Evolutionary conservation across 2,113 vertebrate genomes (phyloP).

Genomic region (Ciconia stormi): DNA sequence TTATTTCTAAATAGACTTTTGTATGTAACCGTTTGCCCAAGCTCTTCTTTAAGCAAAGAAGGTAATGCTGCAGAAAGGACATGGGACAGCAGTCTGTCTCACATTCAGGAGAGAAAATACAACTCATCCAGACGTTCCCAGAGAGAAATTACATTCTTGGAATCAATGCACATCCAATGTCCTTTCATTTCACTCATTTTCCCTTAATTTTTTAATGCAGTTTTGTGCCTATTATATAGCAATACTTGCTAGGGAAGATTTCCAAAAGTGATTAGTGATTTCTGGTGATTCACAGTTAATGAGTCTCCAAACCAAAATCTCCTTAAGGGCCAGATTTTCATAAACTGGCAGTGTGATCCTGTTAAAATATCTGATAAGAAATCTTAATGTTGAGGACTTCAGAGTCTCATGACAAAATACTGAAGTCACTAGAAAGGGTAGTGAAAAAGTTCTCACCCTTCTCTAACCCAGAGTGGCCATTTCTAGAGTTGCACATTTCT

Average conservation of each 20-base stretch:
- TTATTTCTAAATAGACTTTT: neutral
- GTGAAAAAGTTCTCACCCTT: neutral
- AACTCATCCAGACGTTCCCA: neutral
- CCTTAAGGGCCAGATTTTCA: neutral
- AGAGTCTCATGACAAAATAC: neutral
- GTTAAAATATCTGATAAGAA: neutral
- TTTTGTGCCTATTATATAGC: neutral
- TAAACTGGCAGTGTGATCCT: neutral
- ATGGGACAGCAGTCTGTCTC: neutral
- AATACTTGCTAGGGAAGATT: neutral
- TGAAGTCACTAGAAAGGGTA: neutral
- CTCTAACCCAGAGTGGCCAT: neutral
- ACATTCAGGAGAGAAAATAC: neutral
- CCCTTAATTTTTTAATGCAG: neutral
- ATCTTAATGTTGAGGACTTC: neutral
- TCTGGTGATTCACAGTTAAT: neutral
- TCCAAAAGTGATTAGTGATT: neutral
- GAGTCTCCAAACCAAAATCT: neutral
- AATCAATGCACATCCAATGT: rapidly evolving
- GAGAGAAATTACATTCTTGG: neutral
- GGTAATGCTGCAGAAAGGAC: neutral
- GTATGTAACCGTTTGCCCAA: neutral
- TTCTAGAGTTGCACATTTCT: neutral
- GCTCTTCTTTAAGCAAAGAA: neutral
- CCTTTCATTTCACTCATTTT: neutral